Evolutionary conservation across 2,113 vertebrate genomes (phyloP).

Genomic region (Gambusia holbrooki): DNA sequence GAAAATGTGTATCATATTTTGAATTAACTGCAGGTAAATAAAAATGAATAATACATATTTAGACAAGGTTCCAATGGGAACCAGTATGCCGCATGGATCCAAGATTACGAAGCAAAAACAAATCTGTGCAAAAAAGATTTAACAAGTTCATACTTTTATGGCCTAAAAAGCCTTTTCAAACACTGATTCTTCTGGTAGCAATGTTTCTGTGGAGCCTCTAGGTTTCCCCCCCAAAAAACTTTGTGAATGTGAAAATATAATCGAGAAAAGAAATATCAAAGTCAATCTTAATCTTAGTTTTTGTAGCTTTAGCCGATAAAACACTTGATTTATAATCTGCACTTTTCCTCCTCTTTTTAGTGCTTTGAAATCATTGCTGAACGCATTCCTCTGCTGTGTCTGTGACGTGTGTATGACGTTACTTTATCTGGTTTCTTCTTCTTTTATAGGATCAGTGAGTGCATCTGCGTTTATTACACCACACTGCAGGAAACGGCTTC

Average conservation of each 20-base stretch:
- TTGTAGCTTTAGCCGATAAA: not conserved
- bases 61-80: too few species aligned
- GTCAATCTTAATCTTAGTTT: not conserved
- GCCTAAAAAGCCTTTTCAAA: too few species aligned
- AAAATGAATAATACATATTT: too few species aligned
- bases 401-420: not conserved
- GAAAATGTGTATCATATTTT: too few species aligned
- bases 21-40: too few species aligned
- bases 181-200: too few species aligned
- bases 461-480: conserved; percentile 7
- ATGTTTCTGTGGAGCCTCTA: too few species aligned
- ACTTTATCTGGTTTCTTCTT: not conserved
- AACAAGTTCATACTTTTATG: too few species aligned
- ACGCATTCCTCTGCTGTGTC: not conserved
- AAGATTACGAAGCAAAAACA: not conserved
- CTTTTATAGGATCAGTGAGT: conserved; percentile 3
- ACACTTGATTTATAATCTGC: not conserved
- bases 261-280: not conserved
- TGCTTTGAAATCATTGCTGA: not conserved
- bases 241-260: not conserved
- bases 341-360: not conserved
- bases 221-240: not conserved
- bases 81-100: not conserved
- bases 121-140: not conserved
- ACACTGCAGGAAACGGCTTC: conserved; percentile 11